A percentile compares a stretch with the other conserved stretches of the same genome.
Evolutionary conservation across 2,888 invertebrate species (phyloP).

Genomic region (Lochmaea capreae): DNA sequence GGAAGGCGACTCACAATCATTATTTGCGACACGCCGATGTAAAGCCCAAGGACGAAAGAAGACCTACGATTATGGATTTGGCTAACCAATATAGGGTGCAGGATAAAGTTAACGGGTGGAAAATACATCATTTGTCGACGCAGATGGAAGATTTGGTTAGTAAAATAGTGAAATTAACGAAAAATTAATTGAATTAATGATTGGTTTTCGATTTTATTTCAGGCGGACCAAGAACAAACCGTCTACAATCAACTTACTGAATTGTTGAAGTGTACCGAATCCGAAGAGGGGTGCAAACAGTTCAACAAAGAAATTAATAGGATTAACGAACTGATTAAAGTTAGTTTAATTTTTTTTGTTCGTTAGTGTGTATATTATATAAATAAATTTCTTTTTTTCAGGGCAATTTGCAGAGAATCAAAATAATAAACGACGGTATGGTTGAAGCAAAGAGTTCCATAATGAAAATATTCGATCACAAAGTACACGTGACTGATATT

Average conservation of each 20-base stretch:
- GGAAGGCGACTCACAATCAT: slow-evolving; percentile 82
- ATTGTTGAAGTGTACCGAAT: slow-evolving; percentile 62
- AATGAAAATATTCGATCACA: slow-evolving; percentile 91
- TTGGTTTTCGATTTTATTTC: slow-evolving; percentile 40
- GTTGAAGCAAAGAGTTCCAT: slow-evolving; percentile 89
- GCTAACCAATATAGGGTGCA: slow-evolving; percentile 89
- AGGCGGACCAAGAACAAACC: slow-evolving; percentile 69
- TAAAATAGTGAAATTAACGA: neutral
- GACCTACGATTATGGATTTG: slow-evolving; percentile 87
- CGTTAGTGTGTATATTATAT: neutral
- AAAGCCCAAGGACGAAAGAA: slow-evolving; percentile 86
- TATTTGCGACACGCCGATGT: slow-evolving; percentile 83
- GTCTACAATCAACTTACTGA: slow-evolving; percentile 64
- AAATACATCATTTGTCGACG: slow-evolving; percentile 89
- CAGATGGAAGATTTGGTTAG: slow-evolving; percentile 93
- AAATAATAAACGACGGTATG: slow-evolving; percentile 92
- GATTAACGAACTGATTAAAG: slow-evolving; percentile 74
- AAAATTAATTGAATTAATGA: neutral
- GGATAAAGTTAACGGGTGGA: slow-evolving; percentile 94
- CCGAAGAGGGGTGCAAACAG: slow-evolving; percentile 58
- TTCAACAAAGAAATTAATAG: slow-evolving; percentile 63
- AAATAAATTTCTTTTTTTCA: slow-evolving; percentile 65
- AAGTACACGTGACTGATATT: slow-evolving; percentile 88
- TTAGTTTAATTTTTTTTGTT: slow-evolving; percentile 55
- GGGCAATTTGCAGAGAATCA: slow-evolving; percentile 95